phyloP scores from a whole-genome alignment of 2,797 vertebrate species.

The Coccyzus lansbergi region DNA sequence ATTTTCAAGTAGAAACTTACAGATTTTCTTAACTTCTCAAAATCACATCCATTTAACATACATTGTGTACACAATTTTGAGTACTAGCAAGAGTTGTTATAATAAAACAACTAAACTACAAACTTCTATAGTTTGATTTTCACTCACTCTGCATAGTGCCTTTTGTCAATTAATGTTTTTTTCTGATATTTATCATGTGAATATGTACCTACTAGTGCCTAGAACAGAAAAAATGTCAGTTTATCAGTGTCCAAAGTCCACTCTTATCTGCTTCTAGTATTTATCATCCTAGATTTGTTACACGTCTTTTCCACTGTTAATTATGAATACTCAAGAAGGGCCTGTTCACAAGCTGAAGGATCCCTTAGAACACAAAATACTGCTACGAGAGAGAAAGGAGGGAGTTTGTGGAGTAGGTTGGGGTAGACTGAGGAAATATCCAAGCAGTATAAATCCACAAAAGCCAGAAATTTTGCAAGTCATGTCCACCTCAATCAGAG shows the following conservation, averaged over 20 bases:
- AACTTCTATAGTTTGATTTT: neutral
- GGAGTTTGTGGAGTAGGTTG: accelerated
- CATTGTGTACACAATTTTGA: neutral
- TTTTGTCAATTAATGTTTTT: neutral
- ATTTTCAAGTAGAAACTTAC: neutral
- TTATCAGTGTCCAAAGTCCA: neutral
- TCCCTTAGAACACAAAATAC: neutral
- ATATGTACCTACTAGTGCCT: neutral
- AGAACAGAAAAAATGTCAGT: neutral
- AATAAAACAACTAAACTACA: neutral
- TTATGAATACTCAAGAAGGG: neutral
- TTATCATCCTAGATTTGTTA: neutral
- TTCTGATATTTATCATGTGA: neutral
- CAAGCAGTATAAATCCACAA: neutral
- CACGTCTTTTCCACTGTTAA: neutral
- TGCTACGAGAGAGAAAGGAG: neutral
- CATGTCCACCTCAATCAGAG: neutral
- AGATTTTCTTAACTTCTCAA: neutral
- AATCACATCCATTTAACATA: neutral
- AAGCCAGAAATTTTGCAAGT: neutral
- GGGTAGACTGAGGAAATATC: neutral
- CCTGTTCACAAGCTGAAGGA: neutral
- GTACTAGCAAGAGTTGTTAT: neutral
- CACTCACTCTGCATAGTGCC: neutral
- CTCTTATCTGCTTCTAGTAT: neutral